phyloP scores from a whole-genome alignment of 2,113 vertebrate species.

The Nesospiza acunhae region DNA sequence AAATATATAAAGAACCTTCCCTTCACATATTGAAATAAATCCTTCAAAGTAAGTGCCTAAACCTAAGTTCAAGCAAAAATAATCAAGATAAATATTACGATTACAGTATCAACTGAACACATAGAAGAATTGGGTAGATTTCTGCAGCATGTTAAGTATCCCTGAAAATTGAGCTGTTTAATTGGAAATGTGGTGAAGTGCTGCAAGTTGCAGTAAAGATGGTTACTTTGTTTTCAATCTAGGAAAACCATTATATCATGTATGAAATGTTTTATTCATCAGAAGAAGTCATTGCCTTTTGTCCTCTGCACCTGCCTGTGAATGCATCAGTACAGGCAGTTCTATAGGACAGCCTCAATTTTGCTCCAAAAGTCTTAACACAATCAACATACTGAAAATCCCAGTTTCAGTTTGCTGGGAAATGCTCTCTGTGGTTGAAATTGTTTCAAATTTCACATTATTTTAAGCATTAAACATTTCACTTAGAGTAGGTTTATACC shows the following conservation, averaged over 20 bases:
- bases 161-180: background rate
- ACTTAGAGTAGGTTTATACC: background rate
- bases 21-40: background rate
- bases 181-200: fast-evolving
- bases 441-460: background rate
- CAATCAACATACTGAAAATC: background rate
- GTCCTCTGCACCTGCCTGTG: background rate
- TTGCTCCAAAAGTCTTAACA: background rate
- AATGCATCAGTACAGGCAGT: background rate
- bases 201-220: background rate
- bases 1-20: background rate
- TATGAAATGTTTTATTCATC: slow-evolving; percentile 18
- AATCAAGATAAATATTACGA: background rate
- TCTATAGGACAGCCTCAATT: slow-evolving; percentile 15
- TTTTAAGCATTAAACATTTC: background rate
- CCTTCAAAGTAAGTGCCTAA: background rate
- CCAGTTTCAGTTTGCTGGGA: background rate
- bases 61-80: background rate
- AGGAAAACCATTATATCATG: background rate
- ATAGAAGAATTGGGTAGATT: background rate
- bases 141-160: background rate
- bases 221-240: background rate
- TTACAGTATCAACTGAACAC: background rate
- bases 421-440: background rate
- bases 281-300: background rate